Evolutionary conservation across 2,113 vertebrate genomes (phyloP).

Genomic region (Sylvia atricapilla): DNA sequence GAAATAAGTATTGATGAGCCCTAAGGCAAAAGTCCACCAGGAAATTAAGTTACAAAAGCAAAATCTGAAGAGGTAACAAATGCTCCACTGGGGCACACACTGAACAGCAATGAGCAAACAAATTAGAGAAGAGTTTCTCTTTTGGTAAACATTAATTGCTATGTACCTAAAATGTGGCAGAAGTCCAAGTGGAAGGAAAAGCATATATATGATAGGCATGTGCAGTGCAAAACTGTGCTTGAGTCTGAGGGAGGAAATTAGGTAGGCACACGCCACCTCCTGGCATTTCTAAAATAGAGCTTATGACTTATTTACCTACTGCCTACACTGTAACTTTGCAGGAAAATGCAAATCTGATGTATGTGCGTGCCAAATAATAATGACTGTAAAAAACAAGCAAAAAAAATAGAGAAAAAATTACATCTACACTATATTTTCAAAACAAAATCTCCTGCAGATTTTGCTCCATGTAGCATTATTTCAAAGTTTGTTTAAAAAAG

Average conservation of each 20-base stretch:
- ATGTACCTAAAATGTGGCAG: background rate
- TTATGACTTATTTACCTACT: background rate
- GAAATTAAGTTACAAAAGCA: constrained; percentile 13
- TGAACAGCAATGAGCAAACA: background rate
- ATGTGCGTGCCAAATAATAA: background rate
- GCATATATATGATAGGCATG: background rate
- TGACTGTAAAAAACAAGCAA: background rate
- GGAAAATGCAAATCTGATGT: background rate
- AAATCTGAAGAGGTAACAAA: background rate
- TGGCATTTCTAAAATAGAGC: background rate
- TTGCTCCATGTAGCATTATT: background rate
- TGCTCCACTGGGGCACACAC: background rate
- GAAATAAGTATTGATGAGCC: background rate
- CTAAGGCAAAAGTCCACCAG: background rate
- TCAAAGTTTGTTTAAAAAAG: background rate
- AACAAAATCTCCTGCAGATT: background rate
- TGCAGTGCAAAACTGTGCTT: background rate
- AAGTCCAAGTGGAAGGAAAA: background rate
- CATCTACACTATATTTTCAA: background rate
- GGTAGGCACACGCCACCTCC: constrained; percentile 40
- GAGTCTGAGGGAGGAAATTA: background rate
- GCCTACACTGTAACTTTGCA: background rate
- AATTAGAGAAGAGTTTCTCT: background rate
- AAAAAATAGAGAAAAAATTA: background rate
- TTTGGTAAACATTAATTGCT: constrained; percentile 3